Evolutionary conservation across 2,797 vertebrate genomes (phyloP).

Genomic region (Somateria mollissima): DNA sequence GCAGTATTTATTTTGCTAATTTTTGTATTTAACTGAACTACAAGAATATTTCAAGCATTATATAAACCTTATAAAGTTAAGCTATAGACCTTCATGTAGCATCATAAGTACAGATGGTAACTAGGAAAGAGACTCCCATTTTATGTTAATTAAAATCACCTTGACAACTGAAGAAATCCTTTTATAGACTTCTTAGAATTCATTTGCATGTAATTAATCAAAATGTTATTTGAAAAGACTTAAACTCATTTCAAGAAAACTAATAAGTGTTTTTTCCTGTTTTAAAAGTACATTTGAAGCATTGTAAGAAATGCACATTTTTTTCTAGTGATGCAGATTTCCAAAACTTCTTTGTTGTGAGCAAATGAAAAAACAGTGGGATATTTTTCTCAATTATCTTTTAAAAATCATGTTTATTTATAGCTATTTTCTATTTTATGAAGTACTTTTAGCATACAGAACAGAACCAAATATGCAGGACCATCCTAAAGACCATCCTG

Average conservation of each 20-base stretch:
- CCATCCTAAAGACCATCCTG: neutral
- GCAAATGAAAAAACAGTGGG: neutral
- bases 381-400: neutral
- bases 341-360: neutral
- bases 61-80: neutral
- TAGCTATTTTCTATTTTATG: neutral
- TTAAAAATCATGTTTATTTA: neutral
- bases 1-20: neutral
- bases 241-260: conserved; percentile 8
- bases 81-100: neutral
- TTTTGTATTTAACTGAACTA: neutral
- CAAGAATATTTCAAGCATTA: neutral
- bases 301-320: neutral
- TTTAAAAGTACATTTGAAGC: conserved; percentile 18
- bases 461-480: neutral
- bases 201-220: conserved; percentile 60
- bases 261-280: conserved; percentile 21
- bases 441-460: neutral
- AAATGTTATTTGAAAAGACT: conserved; percentile 14
- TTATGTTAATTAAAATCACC: conserved; percentile 40
- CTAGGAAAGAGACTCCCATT: neutral
- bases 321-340: neutral
- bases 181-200: conserved; percentile 29
- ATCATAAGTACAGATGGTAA: neutral
- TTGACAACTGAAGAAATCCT: conserved; percentile 33